These are phyloP conservation scores for Synergus japonicus DNA, from an alignment of 2,888 invertebrate species.

Conservation along the genomic window DNA sequence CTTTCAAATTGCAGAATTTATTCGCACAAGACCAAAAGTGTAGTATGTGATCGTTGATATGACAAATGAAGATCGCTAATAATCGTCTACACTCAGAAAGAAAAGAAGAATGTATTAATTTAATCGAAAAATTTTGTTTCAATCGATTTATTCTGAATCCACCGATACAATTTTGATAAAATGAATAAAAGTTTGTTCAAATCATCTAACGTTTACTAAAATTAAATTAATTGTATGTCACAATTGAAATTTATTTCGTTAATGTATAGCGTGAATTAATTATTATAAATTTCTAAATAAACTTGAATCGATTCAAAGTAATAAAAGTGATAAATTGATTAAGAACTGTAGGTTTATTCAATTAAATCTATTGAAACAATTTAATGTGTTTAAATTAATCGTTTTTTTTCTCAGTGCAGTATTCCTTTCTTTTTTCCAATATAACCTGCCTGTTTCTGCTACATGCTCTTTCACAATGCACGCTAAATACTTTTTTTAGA, in stretches of 20 bases:
- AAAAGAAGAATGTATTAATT: neutral
- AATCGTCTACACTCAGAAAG: neutral
- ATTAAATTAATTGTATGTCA: too few species aligned
- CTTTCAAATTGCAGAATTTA: neutral
- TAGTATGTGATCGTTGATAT: constrained; percentile 12
- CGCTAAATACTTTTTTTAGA: constrained; percentile 46
- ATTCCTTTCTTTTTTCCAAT: constrained; percentile 48
- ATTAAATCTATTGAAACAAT: neutral
- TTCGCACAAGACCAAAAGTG: neutral
- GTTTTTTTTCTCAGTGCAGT: constrained; percentile 1
- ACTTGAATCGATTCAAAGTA: neutral
- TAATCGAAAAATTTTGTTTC: neutral
- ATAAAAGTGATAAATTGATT: neutral
- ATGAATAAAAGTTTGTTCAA: neutral
- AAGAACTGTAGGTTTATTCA: neutral
- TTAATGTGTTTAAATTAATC: neutral
- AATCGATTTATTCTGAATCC: neutral
- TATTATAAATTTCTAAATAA: neutral
- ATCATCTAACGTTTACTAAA: neutral
- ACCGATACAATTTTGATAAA: neutral
- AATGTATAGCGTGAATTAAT: too few species aligned
- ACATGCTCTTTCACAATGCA: constrained; percentile 51
- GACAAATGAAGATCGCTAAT: constrained; percentile 25
- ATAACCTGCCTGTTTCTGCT: constrained; percentile 51
- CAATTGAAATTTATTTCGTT: too few species aligned